phyloP scores from a whole-genome alignment of 2,113 vertebrate species.

The Australoheros scitulus region DNA sequence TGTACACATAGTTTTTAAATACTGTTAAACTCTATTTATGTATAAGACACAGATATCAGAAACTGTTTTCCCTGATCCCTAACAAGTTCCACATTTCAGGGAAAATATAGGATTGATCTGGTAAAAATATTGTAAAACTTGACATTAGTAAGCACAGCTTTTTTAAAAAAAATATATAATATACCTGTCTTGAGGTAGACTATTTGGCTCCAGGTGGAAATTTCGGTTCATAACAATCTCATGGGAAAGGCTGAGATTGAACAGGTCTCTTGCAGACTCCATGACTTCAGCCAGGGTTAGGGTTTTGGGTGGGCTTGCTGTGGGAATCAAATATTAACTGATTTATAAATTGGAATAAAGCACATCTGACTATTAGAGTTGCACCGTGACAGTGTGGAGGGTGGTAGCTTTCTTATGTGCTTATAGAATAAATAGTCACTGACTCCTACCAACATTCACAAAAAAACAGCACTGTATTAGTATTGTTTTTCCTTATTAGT shows the following conservation, averaged over 20 bases:
- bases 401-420: not conserved
- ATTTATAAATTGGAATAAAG: not conserved
- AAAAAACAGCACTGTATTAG: not conserved
- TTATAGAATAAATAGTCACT: not conserved
- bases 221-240: constrained; percentile 89
- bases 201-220: constrained; percentile 82
- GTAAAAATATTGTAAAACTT: not conserved
- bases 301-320: constrained; percentile 89
- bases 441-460: not conserved
- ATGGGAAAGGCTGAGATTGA: constrained; percentile 88
- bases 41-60: too few species aligned
- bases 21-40: too few species aligned
- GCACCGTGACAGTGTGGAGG: not conserved
- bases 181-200: constrained; percentile 86
- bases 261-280: constrained; percentile 85
- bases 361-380: not conserved
- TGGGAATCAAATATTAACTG: constrained; percentile 22
- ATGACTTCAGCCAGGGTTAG: constrained; percentile 89
- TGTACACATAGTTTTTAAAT: too few species aligned
- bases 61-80: not conserved
- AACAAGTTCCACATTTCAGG: too few species aligned
- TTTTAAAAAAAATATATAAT: not conserved
- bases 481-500: too few species aligned
- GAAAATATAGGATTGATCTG: not conserved
- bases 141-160: not conserved